Percentiles rank a stretch among this genome's conserved stretches.
phyloP scores from a whole-genome alignment of 2,113 vertebrate genomes.

The Scomber japonicus region DNA sequence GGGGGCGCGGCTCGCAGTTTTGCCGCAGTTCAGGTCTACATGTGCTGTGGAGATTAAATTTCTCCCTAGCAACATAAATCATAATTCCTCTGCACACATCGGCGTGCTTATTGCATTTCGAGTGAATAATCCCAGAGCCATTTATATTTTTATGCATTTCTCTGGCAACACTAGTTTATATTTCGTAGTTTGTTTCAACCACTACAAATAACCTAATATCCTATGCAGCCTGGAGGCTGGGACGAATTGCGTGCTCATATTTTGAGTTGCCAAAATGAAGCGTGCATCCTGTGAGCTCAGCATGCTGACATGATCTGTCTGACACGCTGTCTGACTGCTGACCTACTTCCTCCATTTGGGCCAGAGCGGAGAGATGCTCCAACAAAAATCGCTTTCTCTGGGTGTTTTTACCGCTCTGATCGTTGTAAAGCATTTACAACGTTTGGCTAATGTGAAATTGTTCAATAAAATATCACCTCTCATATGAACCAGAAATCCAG shows the following conservation, averaged over 20 bases:
- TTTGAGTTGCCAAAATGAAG: conserved; percentile 55
- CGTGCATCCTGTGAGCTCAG: conserved; percentile 68
- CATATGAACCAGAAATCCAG: background rate
- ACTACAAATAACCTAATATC: background rate
- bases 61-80: conserved; percentile 81
- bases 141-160: background rate
- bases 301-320: conserved; percentile 81
- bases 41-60: conserved; percentile 69
- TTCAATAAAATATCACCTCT: background rate
- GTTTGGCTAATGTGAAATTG: background rate
- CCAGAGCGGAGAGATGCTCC: conserved; percentile 65
- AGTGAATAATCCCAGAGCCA: background rate
- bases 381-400: conserved; percentile 18
- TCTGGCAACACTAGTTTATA: background rate
- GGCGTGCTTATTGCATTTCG: conserved; percentile 13
- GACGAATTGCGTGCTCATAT: conserved; percentile 45
- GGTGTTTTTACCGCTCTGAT: background rate
- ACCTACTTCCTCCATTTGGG: conserved; percentile 83
- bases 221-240: background rate
- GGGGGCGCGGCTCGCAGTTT: conserved; percentile 84
- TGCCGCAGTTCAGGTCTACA: conserved; percentile 82
- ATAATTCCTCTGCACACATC: conserved; percentile 43
- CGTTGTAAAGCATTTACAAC: conserved; percentile 4
- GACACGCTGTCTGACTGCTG: conserved; percentile 82
- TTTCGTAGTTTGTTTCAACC: background rate